Percentiles rank a stretch among this genome's conserved stretches.
Conservation (phyloP, 1,140 invertebrate species). For the Eriosoma lanigerum region DNA sequence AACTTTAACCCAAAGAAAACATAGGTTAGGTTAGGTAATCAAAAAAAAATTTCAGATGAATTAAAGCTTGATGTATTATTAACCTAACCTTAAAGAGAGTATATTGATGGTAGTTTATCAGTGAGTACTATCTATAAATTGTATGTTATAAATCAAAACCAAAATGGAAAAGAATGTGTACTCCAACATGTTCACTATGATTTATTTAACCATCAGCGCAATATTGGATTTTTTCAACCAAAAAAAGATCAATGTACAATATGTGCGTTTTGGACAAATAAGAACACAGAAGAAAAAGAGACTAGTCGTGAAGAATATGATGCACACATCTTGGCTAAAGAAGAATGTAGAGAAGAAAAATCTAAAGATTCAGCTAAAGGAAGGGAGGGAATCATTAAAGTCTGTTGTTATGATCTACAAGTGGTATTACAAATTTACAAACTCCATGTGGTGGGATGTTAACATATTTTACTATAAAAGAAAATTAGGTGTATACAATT, state of each 20-base stretch:
- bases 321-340: neutral
- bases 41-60: conserved; percentile 30
- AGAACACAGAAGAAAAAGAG: conserved; percentile 33
- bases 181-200: conserved; percentile 51
- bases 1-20: conserved; percentile 34
- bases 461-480: conserved; percentile 55
- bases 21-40: too few species aligned
- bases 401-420: conserved; percentile 54
- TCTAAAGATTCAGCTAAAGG: conserved; percentile 50
- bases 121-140: conserved; percentile 42
- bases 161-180: conserved; percentile 43
- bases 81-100: conserved; percentile 43
- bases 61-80: conserved; percentile 51
- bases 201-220: conserved; percentile 51
- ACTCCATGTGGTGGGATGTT: conserved; percentile 52
- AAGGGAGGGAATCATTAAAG: neutral
- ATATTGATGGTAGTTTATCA: conserved; percentile 50
- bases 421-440: conserved; percentile 52
- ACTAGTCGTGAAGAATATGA: conserved; percentile 45
- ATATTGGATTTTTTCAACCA: conserved; percentile 53
- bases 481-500: conserved; percentile 56
- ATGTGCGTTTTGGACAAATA: conserved; percentile 49
- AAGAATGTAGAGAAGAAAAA: conserved; percentile 48
- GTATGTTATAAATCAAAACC: conserved; percentile 40
- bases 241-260: conserved; percentile 55